phyloP scores from a whole-genome alignment of 2,113 vertebrate genomes.

The Corydoras maculifer region DNA sequence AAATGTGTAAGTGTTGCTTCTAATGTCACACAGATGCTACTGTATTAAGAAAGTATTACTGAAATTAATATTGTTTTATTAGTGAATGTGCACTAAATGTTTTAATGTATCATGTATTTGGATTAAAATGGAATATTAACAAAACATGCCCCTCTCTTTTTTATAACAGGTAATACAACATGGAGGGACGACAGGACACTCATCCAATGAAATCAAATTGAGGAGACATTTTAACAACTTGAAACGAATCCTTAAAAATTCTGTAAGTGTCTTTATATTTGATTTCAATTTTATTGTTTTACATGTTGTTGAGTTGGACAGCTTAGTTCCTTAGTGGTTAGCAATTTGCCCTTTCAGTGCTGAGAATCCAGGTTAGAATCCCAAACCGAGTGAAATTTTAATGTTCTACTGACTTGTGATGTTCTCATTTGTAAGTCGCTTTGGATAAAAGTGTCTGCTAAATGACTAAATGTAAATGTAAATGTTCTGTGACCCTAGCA shows the following conservation, averaged over 20 bases:
- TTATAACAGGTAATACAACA: conserved; percentile 10
- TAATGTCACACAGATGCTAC: background rate
- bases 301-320: background rate
- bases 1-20: conserved; percentile 32
- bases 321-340: too few species aligned
- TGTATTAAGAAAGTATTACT: background rate
- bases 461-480: too few species aligned
- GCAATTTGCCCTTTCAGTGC: too few species aligned
- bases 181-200: background rate
- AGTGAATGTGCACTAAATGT: background rate
- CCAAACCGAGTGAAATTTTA: too few species aligned
- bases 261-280: conserved; percentile 14
- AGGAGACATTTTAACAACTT: conserved; percentile 25
- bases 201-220: background rate
- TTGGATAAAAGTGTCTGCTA: too few species aligned
- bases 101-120: background rate
- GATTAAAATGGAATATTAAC: too few species aligned
- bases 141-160: background rate
- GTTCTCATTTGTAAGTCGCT: too few species aligned
- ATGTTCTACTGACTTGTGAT: too few species aligned
- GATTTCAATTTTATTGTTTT: background rate
- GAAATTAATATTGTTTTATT: background rate
- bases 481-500: too few species aligned
- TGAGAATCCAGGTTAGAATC: too few species aligned
- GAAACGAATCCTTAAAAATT: conserved; percentile 18